A percentile compares a stretch with the other conserved stretches of the same genome.
Evolutionary conservation across 2,888 invertebrate species (phyloP).

Genomic region (Alloplasta piceator): DNA sequence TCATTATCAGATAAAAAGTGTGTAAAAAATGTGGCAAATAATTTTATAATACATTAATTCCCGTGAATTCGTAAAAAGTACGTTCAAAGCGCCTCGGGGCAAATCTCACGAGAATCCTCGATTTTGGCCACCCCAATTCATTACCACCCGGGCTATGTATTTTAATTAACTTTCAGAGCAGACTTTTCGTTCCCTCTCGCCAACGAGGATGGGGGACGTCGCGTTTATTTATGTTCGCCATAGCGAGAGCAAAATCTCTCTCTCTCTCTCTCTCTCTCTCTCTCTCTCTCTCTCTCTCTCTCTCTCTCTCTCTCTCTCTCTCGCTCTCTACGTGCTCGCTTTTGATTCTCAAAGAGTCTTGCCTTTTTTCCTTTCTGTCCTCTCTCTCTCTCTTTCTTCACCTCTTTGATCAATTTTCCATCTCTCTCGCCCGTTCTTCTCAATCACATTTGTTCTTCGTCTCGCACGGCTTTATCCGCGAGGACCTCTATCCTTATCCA

Average conservation of each 20-base stretch:
- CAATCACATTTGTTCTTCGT: conserved; percentile 52
- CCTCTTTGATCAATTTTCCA: conserved; percentile 24
- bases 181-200: conserved; percentile 43
- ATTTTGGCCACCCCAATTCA: conserved; percentile 63
- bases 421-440: conserved; percentile 55
- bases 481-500: conserved; percentile 57
- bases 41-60: background rate
- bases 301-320: conserved; percentile 62
- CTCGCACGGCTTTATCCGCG: conserved; percentile 52
- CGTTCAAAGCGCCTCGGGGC: conserved; percentile 16
- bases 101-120: conserved; percentile 54
- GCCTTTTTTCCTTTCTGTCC: conserved; percentile 37
- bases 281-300: conserved; percentile 59
- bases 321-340: conserved; percentile 61
- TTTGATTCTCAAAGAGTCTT: conserved; percentile 52
- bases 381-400: conserved; percentile 55
- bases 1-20: conserved; percentile 5
- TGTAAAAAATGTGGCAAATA: conserved; percentile 4
- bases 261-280: too few species aligned
- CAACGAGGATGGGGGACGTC: conserved; percentile 76
- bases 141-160: conserved; percentile 78
- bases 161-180: conserved; percentile 79
- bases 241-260: conserved; percentile 53
- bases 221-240: conserved; percentile 79
- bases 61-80: conserved; percentile 22